Base-by-base conservation (phyloP, 2,113 vertebrate genomes). In the Calyptomena viridis region DNA sequence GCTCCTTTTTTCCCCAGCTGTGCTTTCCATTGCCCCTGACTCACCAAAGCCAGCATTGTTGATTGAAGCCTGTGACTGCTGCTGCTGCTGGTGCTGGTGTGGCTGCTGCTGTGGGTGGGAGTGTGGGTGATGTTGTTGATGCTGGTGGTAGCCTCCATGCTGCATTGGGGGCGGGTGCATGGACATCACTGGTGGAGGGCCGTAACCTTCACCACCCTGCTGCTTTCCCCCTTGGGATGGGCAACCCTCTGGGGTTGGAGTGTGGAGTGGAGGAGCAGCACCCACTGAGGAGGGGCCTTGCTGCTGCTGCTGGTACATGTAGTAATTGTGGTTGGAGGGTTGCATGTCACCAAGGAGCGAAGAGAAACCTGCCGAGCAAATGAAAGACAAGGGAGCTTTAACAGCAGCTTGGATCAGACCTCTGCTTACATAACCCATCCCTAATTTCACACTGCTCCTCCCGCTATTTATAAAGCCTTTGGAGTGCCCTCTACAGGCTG, bases 231-330 rank as follows among this genome's bases (percentile, higher is more conserved):
- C 97, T 11, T 97, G 93, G 30, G 97, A 98, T 97, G 85, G 95
- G 96, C 96, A 99, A 3, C 98, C 96, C 49, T 98, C 98, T n/a
- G 98, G 98, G 87, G 98, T 98, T 44, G 99, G 98, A 84, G 99
- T 99, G 97, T 99, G 99, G 86, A 99, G 98, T 8, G 98, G 96
- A 19, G 99, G 97, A 53, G 97, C 92, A 83, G 91, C 90, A 95
- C 97, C 94, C 56, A 97, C 96, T 69, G 96, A 37, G 5, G 96
- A 88, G 81, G 97, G 95, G 84, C 96, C 93, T 89, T 99, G 99
- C 52, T 97, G 97, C 58, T 78, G 97, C 87, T 97, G 98, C 91
- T 98, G 98, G 97, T 98, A 98, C 97, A 98, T 98, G 85, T 98
- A 98, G 97, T 98, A 98, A 94, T 97, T 98, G 97, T 98, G 98